These are phyloP conservation scores for Protonibea diacanthus DNA, from an alignment of 2,797 vertebrate species.

Conservation along the genomic window DNA sequence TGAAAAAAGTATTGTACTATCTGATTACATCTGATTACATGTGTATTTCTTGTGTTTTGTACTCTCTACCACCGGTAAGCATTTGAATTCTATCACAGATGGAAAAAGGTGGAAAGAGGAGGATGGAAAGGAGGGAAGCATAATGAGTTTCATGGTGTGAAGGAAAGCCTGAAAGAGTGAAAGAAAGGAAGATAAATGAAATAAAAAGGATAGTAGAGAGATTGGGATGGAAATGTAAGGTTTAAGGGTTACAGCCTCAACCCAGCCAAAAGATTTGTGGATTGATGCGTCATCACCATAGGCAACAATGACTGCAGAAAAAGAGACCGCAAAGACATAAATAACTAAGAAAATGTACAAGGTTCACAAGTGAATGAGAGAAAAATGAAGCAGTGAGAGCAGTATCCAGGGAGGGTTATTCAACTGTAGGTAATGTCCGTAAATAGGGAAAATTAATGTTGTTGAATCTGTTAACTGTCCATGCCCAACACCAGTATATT, in stretches of 20 bases:
- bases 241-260: slow-evolving; percentile 15
- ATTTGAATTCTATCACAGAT: neutral
- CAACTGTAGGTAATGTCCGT: neutral
- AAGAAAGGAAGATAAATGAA: slow-evolving; percentile 8
- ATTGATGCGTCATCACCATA: slow-evolving; percentile 15
- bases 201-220: slow-evolving; percentile 18
- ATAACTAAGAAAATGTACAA: neutral
- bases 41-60: neutral
- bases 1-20: neutral
- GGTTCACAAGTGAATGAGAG: slow-evolving; percentile 9
- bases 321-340: neutral
- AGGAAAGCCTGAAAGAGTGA: slow-evolving; percentile 9
- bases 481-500: neutral
- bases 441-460: neutral
- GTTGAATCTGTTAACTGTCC: neutral
- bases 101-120: slow-evolving; percentile 1
- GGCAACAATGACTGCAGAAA: neutral
- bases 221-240: slow-evolving; percentile 12
- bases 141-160: slow-evolving; percentile 23
- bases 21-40: neutral
- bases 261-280: neutral
- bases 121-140: neutral
- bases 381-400: neutral
- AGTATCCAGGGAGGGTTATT: neutral
- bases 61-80: neutral